phyloP scores from a whole-genome alignment of 2,113 vertebrate genomes.

The Aix galericulata region DNA sequence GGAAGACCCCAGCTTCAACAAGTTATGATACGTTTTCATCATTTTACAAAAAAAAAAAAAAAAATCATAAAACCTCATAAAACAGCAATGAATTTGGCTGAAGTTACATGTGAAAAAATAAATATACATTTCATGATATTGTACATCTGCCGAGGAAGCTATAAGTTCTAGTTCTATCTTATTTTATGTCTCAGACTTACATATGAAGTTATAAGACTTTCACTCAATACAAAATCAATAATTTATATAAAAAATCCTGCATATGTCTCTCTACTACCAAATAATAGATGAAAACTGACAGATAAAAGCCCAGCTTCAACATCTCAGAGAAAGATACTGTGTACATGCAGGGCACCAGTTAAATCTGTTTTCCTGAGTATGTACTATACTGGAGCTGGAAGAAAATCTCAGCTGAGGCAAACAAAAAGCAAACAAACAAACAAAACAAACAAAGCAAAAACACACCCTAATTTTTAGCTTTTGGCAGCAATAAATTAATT shows the following conservation, averaged over 20 bases:
- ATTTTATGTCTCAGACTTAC: conserved; percentile 3
- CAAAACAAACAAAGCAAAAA: no score
- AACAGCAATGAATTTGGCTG: not conserved
- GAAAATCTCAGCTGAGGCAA: not conserved
- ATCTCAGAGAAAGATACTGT: not conserved
- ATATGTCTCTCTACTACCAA: conserved; percentile 43
- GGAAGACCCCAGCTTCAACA: not conserved
- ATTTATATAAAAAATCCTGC: conserved; percentile 54
- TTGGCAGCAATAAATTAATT: conserved; percentile 13
- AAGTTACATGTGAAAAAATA: not conserved
- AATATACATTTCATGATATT: not conserved
- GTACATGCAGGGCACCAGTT: not conserved
- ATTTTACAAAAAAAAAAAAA: not conserved
- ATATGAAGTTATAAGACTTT: conserved; percentile 15
- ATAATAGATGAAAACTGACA: conserved; percentile 64
- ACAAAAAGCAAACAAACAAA: not conserved
- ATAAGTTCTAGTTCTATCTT: not conserved
- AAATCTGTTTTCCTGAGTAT: conserved; percentile 14
- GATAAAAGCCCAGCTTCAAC: conserved; percentile 54
- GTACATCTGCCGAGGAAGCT: not conserved
- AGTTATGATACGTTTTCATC: not conserved
- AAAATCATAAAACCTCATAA: not conserved
- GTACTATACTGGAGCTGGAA: conserved; percentile 5
- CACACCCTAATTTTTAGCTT: not conserved
- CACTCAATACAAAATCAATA: conserved; percentile 46